phyloP scores from a whole-genome alignment of 1,140 invertebrate species.

The Semibalanus balanoides region DNA sequence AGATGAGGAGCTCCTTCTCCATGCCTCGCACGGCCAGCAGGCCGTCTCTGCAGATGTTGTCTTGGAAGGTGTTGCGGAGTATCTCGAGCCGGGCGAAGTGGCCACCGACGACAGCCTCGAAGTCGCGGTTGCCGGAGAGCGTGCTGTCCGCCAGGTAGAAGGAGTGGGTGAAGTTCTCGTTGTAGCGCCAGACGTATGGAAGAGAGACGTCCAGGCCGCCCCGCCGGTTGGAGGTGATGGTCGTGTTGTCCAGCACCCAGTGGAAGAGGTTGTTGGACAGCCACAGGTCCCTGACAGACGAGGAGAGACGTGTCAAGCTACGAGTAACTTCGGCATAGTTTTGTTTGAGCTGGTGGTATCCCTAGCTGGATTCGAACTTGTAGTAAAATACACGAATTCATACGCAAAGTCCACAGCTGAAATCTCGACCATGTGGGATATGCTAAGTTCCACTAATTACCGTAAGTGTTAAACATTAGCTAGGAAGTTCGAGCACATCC shows the following conservation, averaged over 20 bases:
- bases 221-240: constrained; percentile 63
- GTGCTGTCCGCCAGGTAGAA: constrained; percentile 73
- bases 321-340: too few relatives aligned
- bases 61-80: constrained; percentile 64
- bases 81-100: constrained; percentile 65
- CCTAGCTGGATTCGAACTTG: too few relatives aligned
- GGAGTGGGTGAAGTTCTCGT: constrained; percentile 84
- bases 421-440: too few relatives aligned
- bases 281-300: constrained; percentile 54
- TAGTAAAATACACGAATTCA: too few relatives aligned
- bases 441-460: too few relatives aligned
- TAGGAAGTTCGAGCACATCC: too few relatives aligned
- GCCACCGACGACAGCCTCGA: constrained; percentile 69
- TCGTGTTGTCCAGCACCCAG: constrained; percentile 75
- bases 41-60: constrained; percentile 68
- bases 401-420: too few relatives aligned
- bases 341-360: too few relatives aligned
- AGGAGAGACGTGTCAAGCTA: neutral
- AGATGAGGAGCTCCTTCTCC: constrained; percentile 82
- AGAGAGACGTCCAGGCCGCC: constrained; percentile 71
- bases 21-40: constrained; percentile 85
- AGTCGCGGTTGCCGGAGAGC: constrained; percentile 67
- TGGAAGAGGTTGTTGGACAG: constrained; percentile 89
- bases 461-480: too few relatives aligned
- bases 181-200: constrained; percentile 89